These are phyloP conservation scores for Hippocampus comes DNA, from an alignment of 2,113 vertebrate genomes.

Conservation along the genomic window DNA sequence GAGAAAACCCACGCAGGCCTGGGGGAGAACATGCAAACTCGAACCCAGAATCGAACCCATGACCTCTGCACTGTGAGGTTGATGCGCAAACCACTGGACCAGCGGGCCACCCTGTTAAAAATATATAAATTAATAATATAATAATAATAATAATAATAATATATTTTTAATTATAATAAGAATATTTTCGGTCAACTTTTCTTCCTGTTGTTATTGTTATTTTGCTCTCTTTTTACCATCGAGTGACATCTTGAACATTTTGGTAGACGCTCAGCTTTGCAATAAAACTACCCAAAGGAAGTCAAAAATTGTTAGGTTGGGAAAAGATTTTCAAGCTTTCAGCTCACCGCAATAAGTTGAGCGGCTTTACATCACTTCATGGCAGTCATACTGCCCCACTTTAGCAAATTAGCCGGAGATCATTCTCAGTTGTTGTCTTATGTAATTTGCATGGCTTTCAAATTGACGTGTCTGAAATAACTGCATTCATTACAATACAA, in stretches of 20 bases:
- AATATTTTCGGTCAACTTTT: neutral
- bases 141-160: no score
- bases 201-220: neutral
- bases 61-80: no score
- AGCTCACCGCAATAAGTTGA: conserved; percentile 90
- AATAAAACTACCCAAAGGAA: neutral
- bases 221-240: neutral
- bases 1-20: no score
- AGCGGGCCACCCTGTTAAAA: no score
- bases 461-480: neutral
- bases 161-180: no score
- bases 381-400: neutral
- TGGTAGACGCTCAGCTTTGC: neutral
- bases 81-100: no score
- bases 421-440: neutral
- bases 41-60: no score
- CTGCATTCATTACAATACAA: neutral
- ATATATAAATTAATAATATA: no score
- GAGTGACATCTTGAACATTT: neutral
- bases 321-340: neutral
- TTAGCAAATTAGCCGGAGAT: neutral
- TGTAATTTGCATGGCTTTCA: neutral
- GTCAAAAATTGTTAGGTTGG: neutral
- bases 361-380: conserved; percentile 9
- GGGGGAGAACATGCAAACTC: no score